Conservation (phyloP, 2,888 invertebrate species). For the Metallyticus violacea region DNA sequence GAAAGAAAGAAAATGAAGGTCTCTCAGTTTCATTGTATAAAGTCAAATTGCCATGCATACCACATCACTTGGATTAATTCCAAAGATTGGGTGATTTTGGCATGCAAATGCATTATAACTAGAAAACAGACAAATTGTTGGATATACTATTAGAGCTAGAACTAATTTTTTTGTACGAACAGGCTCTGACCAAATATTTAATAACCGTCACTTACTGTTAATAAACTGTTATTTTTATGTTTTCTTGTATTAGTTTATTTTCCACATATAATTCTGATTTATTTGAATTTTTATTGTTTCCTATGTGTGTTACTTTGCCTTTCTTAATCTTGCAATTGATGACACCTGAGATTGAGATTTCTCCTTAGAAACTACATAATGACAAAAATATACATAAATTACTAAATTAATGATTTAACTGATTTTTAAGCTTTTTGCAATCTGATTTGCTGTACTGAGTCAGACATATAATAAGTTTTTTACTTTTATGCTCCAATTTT, state of each 20-base stretch:
- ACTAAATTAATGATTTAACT: background rate
- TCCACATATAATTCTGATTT: background rate
- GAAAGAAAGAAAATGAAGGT: background rate
- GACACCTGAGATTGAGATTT: background rate
- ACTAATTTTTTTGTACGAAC: background rate
- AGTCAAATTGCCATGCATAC: background rate
- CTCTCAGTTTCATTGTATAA: background rate
- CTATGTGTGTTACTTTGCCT: background rate
- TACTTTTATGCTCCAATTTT: background rate
- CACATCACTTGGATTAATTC: background rate
- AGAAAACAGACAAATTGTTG: background rate
- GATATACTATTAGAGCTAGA: background rate
- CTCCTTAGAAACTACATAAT: background rate
- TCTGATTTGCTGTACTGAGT: background rate
- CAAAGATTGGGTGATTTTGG: background rate
- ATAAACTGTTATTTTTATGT: conserved; percentile 16
- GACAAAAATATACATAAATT: background rate
- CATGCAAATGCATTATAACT: background rate
- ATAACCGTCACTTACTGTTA: conserved; percentile 3
- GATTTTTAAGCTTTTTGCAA: background rate
- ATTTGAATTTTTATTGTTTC: background rate
- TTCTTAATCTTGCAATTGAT: background rate
- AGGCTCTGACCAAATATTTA: background rate
- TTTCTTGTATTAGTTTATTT: background rate
- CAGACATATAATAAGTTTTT: background rate